Evolutionary conservation across 2,113 vertebrate genomes (phyloP).

Genomic region (Cyanistes caeruleus): DNA sequence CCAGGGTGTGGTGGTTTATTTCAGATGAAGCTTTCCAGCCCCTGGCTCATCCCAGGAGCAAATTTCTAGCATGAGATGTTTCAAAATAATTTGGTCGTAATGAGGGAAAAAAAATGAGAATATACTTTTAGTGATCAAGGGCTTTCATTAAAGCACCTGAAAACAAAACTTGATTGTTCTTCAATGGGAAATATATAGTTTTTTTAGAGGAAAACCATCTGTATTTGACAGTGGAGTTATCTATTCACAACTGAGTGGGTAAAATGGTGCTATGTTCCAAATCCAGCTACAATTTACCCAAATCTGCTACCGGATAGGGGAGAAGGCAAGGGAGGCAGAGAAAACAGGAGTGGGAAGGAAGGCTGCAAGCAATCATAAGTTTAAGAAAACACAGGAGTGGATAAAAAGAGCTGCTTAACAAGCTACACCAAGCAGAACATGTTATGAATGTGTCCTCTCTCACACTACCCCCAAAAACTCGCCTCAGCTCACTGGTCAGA

Average conservation of each 20-base stretch:
- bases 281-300: background rate
- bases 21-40: slow-evolving; percentile 1
- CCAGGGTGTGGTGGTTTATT: background rate
- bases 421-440: background rate
- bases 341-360: slow-evolving; percentile 1
- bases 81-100: background rate
- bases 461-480: background rate
- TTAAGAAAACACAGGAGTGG: slow-evolving; percentile 9
- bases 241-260: background rate
- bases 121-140: background rate
- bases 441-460: background rate
- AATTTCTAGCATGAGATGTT: background rate
- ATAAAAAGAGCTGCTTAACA: background rate
- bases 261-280: background rate
- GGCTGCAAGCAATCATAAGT: background rate
- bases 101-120: background rate
- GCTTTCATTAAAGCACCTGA: background rate
- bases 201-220: background rate
- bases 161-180: background rate
- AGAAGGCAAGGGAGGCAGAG: slow-evolving; percentile 26
- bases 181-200: background rate
- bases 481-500: background rate
- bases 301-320: background rate
- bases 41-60: background rate
- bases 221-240: background rate